Evolutionary conservation across 1,140 invertebrate genomes (phyloP), one percentile per base, ranked within the genome.

Genomic region (Halesus radiatus): DNA sequence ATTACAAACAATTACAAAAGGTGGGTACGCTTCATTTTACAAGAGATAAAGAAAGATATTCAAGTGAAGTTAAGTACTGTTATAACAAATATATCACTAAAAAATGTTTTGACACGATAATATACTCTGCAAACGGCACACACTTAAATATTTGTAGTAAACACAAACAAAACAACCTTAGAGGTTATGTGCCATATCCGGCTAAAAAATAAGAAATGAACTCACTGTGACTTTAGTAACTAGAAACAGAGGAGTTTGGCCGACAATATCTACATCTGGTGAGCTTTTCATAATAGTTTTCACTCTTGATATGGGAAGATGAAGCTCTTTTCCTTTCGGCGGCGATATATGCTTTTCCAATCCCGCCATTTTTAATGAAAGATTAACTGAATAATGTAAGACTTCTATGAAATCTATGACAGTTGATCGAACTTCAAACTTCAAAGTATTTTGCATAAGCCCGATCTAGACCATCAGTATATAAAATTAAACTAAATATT

Each of bases 231-330:
- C 94, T 92, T 93, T 94, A 8, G 93, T 92, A 62, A 94, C 92
- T 75, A 94, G 86, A 86, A 92, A 92, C 20, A 95, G 88, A 16
- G 94, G 93, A 86, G 96, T 94, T 84, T 93, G 93, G 52, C 93
- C 93, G 53, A 96, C 93, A 37, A 92, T 92, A 81, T 95, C 94
- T 1, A 95, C 94, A 85, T 95, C 94, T 50, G 95, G 94, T 3
- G 94, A 95, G 88, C 94, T 95, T 90, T 96, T 96, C 95, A 96
- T 96, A 76, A 96, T 96, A 56, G 94, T 95, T 90, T 93, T 94
- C 8, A 96, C 93, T 81, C 94, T 91, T 23, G 92, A 92, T 79
- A 95, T 87, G 0, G 95, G 94, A 78, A 96, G 87, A 85, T 88
- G 87, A 53, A 89, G 56, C 64, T 89, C 88, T 84, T 86, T 89